Evolutionary conservation across 2,888 invertebrate species (phyloP).

Genomic region (Copidosoma aretas): DNA sequence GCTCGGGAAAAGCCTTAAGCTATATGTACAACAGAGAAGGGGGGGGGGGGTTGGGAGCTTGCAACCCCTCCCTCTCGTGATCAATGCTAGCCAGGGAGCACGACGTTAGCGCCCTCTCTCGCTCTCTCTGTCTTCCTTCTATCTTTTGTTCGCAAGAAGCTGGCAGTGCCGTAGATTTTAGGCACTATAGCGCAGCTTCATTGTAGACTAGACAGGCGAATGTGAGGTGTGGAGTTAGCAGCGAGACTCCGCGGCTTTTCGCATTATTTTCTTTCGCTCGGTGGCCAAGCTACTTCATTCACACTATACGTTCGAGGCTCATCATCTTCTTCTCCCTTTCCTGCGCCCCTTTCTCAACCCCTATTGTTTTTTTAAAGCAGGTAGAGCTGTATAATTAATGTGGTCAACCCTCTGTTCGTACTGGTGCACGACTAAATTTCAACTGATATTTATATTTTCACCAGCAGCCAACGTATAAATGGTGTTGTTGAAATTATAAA

Average conservation of each 20-base stretch:
- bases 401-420: too few species aligned
- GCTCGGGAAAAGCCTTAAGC: constrained; percentile 2
- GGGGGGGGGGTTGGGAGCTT: constrained; percentile 11
- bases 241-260: constrained; percentile 7
- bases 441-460: too few species aligned
- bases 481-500: too few species aligned
- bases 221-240: constrained; percentile 1
- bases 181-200: too few species aligned
- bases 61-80: constrained; percentile 55
- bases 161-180: too few species aligned
- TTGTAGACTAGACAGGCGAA: constrained; percentile 16
- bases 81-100: constrained; percentile 59
- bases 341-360: not conserved
- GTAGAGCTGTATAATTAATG: too few species aligned
- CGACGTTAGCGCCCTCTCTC: constrained; percentile 55
- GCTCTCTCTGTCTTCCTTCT: not conserved
- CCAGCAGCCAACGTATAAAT: too few species aligned
- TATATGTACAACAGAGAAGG: too few species aligned
- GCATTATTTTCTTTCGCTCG: constrained; percentile 7
- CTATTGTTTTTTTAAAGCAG: not conserved
- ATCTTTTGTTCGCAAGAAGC: constrained; percentile 13
- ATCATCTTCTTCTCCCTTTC: constrained; percentile 11
- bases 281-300: too few species aligned
- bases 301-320: too few species aligned
- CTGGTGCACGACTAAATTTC: too few species aligned